Conservation (phyloP, 2,888 invertebrate genomes). For the Spilosoma lubricipeda region DNA sequence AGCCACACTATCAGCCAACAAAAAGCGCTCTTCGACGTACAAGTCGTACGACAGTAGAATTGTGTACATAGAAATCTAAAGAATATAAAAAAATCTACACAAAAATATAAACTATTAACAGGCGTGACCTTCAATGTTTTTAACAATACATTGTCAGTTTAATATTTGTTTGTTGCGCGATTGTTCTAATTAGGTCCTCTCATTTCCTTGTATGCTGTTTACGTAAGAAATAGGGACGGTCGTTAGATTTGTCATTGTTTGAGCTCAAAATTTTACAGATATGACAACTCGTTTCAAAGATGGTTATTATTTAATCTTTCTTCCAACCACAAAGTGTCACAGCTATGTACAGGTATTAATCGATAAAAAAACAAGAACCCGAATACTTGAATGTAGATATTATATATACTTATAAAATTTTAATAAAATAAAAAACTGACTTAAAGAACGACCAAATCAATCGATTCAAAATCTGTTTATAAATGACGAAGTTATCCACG, state of each 20-base stretch:
- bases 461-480: too few species aligned
- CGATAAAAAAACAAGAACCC: too few species aligned
- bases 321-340: neutral
- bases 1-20: neutral
- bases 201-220: conserved; percentile 6
- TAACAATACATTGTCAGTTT: conserved; percentile 3
- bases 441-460: too few species aligned
- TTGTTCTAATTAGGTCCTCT: conserved; percentile 5
- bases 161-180: neutral
- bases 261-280: too few species aligned
- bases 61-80: neutral
- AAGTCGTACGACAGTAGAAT: neutral
- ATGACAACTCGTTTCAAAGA: too few species aligned
- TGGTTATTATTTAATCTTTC: too few species aligned
- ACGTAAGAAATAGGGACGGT: conserved; percentile 2
- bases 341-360: too few species aligned
- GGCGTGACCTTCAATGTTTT: neutral
- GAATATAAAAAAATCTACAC: neutral
- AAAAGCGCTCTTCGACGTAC: neutral
- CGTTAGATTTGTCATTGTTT: too few species aligned
- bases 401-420: too few species aligned
- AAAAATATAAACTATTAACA: neutral
- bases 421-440: too few species aligned
- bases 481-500: too few species aligned
- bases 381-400: too few species aligned